phyloP scores from a whole-genome alignment of 2,888 invertebrate species.

The Epistrophe eligans region DNA sequence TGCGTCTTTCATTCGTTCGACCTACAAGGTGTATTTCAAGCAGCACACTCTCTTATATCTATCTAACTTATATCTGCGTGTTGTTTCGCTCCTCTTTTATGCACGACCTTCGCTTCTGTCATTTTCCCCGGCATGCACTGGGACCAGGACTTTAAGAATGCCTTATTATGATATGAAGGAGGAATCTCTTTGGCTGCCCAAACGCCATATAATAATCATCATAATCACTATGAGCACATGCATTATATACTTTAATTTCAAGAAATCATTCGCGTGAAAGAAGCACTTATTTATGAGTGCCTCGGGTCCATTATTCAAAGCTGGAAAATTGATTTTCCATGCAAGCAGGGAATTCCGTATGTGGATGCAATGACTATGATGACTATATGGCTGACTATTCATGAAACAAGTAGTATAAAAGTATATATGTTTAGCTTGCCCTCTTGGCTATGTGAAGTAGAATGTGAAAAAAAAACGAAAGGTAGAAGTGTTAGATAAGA shows the following conservation, averaged over 20 bases:
- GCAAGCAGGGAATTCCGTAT: slow-evolving; percentile 44
- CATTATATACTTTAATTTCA: not conserved
- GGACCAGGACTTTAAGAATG: not conserved
- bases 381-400: not conserved
- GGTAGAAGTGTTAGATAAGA: slow-evolving; percentile 67
- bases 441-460: not conserved
- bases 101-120: slow-evolving; percentile 45
- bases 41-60: slow-evolving; percentile 23
- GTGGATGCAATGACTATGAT: not conserved
- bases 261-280: slow-evolving; percentile 58
- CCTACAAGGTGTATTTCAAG: slow-evolving; percentile 28
- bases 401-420: not conserved
- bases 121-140: slow-evolving; percentile 20
- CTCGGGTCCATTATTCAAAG: slow-evolving; percentile 64
- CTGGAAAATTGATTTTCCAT: slow-evolving; percentile 66
- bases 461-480: slow-evolving; percentile 20
- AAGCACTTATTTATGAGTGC: slow-evolving; percentile 71
- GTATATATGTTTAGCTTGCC: not conserved
- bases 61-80: slow-evolving; percentile 8
- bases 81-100: slow-evolving; percentile 1
- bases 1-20: slow-evolving; percentile 26
- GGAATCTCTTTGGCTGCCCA: slow-evolving; percentile 39
- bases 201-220: slow-evolving; percentile 43
- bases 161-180: not conserved
- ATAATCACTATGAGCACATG: slow-evolving; percentile 26